Conservation (phyloP, 2,888 invertebrate genomes). For the Gari tellinella region DNA sequence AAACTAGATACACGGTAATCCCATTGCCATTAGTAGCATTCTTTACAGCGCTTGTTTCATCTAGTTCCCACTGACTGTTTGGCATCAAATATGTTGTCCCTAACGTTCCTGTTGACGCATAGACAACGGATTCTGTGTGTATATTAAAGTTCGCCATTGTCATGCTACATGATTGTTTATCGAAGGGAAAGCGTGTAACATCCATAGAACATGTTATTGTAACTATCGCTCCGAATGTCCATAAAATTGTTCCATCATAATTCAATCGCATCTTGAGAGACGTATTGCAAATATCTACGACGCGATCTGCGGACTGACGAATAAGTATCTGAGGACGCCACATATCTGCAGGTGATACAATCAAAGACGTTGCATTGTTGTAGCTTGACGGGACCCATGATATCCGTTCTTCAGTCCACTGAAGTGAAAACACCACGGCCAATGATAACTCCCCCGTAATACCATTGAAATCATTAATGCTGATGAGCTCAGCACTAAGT, state of each 20-base stretch:
- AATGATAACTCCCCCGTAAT: slow-evolving; percentile 30
- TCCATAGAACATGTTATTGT: slow-evolving; percentile 29
- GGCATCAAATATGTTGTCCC: background rate
- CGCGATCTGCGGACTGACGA: slow-evolving; percentile 6
- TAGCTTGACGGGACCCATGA: slow-evolving; percentile 27
- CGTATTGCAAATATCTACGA: slow-evolving; percentile 17
- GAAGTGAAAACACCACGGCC: background rate
- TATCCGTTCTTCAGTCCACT: slow-evolving; percentile 34
- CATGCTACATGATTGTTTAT: slow-evolving; percentile 33
- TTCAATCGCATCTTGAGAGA: slow-evolving; percentile 5
- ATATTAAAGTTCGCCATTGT: background rate
- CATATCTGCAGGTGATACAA: slow-evolving; percentile 16
- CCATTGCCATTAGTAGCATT: background rate
- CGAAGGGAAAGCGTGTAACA: slow-evolving; percentile 45
- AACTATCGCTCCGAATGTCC: slow-evolving; percentile 27
- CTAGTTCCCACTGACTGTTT: slow-evolving; percentile 39
- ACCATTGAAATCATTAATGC: slow-evolving; percentile 47
- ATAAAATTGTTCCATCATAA: slow-evolving; percentile 11
- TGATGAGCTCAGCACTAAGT: slow-evolving; percentile 8
- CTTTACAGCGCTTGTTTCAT: background rate
- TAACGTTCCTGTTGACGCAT: no score
- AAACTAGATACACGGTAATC: background rate
- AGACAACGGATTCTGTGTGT: no score
- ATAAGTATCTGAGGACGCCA: slow-evolving; percentile 36
- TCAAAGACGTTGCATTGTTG: slow-evolving; percentile 4